Conservation (phyloP, 2,888 invertebrate species). For the Onthophagus sagittarius region DNA sequence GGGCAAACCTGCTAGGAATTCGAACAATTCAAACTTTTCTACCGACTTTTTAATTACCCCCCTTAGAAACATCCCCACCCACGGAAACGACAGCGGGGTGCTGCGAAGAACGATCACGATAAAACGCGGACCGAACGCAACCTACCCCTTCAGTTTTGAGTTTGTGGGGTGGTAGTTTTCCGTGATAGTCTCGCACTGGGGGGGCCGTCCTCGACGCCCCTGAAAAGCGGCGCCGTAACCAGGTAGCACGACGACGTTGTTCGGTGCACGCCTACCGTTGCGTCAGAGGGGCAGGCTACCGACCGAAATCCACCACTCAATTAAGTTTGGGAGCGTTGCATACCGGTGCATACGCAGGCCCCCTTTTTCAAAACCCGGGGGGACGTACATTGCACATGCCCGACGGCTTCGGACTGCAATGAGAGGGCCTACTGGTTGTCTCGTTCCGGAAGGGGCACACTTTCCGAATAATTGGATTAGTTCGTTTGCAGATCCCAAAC, state of each 20-base stretch:
- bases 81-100: not conserved
- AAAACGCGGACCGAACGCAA: not conserved
- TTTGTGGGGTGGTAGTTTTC: not conserved
- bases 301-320: conserved; percentile 35
- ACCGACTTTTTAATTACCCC: not conserved
- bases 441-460: conserved; percentile 28
- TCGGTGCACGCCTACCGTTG: not conserved
- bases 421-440: conserved; percentile 23
- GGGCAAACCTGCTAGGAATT: not conserved
- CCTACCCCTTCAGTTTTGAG: not conserved
- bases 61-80: not conserved
- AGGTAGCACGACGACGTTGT: not conserved
- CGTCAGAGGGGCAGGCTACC: not conserved
- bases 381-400: conserved; percentile 45
- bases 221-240: not conserved
- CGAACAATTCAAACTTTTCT: not conserved
- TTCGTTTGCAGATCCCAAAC: conserved; percentile 35
- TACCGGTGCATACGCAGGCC: conserved; percentile 24
- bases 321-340: conserved; percentile 26
- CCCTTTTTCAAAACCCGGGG: conserved; percentile 20
- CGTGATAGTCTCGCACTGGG: not conserved
- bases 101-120: not conserved
- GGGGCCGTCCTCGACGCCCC: not conserved
- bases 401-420: conserved; percentile 22
- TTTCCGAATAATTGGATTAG: conserved; percentile 47